A percentile compares a stretch with the other conserved stretches of the same genome.
These are phyloP conservation scores for Eulithis testata DNA, from an alignment of 2,888 invertebrate species.

Conservation along the genomic window DNA sequence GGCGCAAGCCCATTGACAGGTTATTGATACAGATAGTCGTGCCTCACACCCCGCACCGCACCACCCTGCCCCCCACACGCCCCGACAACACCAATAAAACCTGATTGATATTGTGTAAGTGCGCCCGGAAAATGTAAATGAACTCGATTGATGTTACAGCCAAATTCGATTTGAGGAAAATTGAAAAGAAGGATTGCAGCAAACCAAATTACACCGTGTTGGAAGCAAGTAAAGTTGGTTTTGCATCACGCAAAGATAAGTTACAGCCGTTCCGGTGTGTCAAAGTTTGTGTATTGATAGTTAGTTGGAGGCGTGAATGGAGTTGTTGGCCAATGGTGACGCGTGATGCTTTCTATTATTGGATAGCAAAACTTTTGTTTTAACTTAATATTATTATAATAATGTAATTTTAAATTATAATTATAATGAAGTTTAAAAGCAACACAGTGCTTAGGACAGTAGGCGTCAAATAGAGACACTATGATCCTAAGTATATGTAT, in stretches of 20 bases:
- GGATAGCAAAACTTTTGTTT: neutral
- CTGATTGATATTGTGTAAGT: constrained; percentile 85
- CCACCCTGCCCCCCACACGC: constrained; percentile 53
- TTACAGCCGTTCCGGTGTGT: constrained; percentile 50
- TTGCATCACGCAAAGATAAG: constrained; percentile 22
- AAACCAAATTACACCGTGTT: constrained; percentile 56
- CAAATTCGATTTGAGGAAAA: constrained; percentile 83
- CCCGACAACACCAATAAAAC: constrained; percentile 84
- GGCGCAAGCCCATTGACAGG: constrained; percentile 83
- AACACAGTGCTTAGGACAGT: neutral
- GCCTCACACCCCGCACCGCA: constrained; percentile 61
- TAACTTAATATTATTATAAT: neutral
- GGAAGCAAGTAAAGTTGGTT: constrained; percentile 49
- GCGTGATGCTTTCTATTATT: constrained; percentile 10
- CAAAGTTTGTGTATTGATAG: constrained; percentile 66
- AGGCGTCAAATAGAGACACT: constrained; percentile 5
- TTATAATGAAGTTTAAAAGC: neutral
- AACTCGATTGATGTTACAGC: constrained; percentile 84
- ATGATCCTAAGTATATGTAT: constrained; percentile 10
- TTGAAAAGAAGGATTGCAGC: constrained; percentile 72
- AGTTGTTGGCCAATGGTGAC: constrained; percentile 66
- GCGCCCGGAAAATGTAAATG: constrained; percentile 84
- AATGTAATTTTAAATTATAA: no score
- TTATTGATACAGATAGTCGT: constrained; percentile 84
- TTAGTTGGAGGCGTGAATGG: constrained; percentile 77